These are phyloP conservation scores for Tetropium fuscum DNA, from an alignment of 2,888 invertebrate genomes.

Conservation along the genomic window DNA sequence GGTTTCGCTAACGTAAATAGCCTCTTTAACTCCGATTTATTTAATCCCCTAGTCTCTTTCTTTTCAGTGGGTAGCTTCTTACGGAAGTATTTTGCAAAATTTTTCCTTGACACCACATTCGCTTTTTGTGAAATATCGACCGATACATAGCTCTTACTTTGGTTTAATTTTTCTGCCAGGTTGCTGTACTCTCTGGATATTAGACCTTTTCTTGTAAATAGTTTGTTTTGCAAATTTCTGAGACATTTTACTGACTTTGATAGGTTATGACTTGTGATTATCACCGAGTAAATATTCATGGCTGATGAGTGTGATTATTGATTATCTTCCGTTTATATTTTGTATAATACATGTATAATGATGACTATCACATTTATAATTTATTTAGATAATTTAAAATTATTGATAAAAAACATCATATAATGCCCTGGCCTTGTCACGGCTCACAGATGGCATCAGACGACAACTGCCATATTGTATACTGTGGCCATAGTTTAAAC, in stretches of 20 bases:
- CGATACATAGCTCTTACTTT: conserved; percentile 53
- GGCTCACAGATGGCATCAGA: too few species aligned
- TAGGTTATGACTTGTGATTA: conserved; percentile 33
- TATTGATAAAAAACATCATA: too few species aligned
- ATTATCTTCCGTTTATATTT: neutral
- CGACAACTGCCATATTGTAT: too few species aligned
- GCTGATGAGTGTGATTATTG: neutral
- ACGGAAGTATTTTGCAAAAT: conserved; percentile 41
- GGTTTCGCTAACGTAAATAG: conserved; percentile 72
- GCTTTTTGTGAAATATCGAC: conserved; percentile 49
- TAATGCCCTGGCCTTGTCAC: too few species aligned
- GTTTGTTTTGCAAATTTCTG: conserved; percentile 19
- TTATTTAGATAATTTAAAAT: too few species aligned
- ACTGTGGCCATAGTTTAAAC: too few species aligned
- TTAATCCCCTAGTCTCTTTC: conserved; percentile 48
- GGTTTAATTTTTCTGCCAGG: conserved; percentile 53
- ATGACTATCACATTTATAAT: conserved; percentile 10
- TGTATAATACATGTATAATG: neutral
- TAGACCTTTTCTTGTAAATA: conserved; percentile 11
- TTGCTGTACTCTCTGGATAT: conserved; percentile 41
- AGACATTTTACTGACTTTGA: conserved; percentile 36
- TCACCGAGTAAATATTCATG: conserved; percentile 34
- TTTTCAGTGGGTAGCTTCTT: conserved; percentile 38
- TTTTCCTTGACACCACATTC: conserved; percentile 27
- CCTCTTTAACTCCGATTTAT: conserved; percentile 69